Evolutionary conservation across 2,113 vertebrate species (phyloP), one percentile per base, ranked within the genome.

Genomic region (Anser brachyrhynchus): DNA sequence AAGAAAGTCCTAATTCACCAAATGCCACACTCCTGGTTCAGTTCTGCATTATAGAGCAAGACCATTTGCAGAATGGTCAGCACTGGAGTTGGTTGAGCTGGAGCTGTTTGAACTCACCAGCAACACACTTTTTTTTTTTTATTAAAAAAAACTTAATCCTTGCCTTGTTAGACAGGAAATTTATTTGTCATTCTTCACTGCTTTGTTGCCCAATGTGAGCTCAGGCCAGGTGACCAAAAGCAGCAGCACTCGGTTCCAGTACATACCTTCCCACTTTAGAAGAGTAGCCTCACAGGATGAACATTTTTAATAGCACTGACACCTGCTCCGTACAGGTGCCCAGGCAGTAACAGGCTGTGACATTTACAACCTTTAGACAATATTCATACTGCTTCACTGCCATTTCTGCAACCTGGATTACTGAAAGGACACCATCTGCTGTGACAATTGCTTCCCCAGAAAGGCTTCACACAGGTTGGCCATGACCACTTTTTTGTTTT

Each of bases 301-400:
- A 46, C 61, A 88, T 26, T 58, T 59, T 66, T 75, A 89, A 55
- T 66, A 78, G 13, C 43, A 8, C 33, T 88, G 94, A 76, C 89
- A 74, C 74, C 84, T 70, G 70, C 75, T 75, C 80, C 58, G 6
- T 82, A 44, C 91, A 97, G 92, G 82, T 97, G 95, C 93, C 95
- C 89, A 71, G 73, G 86, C 90, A 90, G 51, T 69, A 91, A 94
- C 64, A 92, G 83, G 44, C 62, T 70, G 94, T 91, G 96, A 95
- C 94, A 96, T 97, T 98, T 98, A 97, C 92, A 96, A 29, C 90
- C 67, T 94, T 92, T 94, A 85, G 79, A 93, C 94, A 95, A 55
- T 84, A 80, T 75, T 87, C 88, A 57, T 83, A 82, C 84, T 93
- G 78, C 91, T 96, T 52, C 43, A 67, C 58, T 96, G 71, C 94